These are phyloP conservation scores for Salvelinus namaycush DNA, from an alignment of 2,113 vertebrate species.

Conservation along the genomic window DNA sequence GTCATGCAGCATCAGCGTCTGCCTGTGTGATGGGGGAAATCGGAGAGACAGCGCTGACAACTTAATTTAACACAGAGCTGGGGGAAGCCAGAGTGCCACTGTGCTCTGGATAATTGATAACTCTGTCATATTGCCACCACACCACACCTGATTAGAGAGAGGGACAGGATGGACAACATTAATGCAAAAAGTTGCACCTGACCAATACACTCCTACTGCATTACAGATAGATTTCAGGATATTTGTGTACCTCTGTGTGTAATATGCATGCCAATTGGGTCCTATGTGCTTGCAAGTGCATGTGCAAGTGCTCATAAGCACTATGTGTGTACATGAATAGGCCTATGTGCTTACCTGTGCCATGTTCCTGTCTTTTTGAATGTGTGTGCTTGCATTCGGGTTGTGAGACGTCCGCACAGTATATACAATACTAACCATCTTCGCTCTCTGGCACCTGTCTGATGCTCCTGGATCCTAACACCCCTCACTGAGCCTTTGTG, in stretches of 20 bases:
- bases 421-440: not conserved
- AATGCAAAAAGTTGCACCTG: not conserved
- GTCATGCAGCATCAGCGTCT: slow-evolving; percentile 77
- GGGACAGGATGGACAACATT: not conserved
- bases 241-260: not conserved
- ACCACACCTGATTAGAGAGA: slow-evolving; percentile 20
- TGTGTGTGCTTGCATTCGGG: not conserved
- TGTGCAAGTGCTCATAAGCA: not conserved
- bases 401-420: not conserved
- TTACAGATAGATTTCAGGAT: not conserved
- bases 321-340: not conserved
- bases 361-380: not conserved
- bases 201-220: not conserved
- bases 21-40: slow-evolving; percentile 75
- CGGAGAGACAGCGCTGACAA: slow-evolving; percentile 80
- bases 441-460: slow-evolving; percentile 13
- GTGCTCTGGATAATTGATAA: slow-evolving; percentile 79
- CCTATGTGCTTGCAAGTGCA: too few species aligned
- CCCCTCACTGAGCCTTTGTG: slow-evolving; percentile 48
- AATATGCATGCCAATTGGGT: not conserved
- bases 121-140: slow-evolving; percentile 46
- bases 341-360: not conserved
- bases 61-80: slow-evolving; percentile 81
- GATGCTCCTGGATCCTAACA: slow-evolving; percentile 27
- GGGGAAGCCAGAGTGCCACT: slow-evolving; percentile 74